These are phyloP conservation scores for Chaetophractus vellerosus DNA, from an alignment of 2,797 vertebrate species.

Conservation along the genomic window DNA sequence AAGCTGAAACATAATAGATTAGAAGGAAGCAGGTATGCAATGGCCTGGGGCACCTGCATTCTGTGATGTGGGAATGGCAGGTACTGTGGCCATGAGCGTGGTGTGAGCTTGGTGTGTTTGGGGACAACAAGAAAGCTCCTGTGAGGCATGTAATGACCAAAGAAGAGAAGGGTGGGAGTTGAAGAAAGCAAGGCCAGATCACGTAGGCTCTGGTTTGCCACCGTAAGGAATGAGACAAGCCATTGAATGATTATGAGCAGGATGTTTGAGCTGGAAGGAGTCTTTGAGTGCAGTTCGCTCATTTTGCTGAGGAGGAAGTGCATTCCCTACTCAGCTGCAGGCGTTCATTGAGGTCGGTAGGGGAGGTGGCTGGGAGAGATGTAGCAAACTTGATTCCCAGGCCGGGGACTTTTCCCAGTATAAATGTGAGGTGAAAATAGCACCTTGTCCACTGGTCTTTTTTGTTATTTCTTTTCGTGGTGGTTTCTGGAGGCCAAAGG, in stretches of 20 bases:
- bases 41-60: neutral
- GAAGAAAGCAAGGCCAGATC: neutral
- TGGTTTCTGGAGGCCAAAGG: slow-evolving; percentile 35
- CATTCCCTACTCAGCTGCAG: neutral
- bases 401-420: slow-evolving; percentile 24
- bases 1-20: neutral
- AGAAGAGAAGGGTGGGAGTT: neutral
- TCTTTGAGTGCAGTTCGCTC: neutral
- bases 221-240: neutral
- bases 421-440: slow-evolving; percentile 11
- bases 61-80: neutral
- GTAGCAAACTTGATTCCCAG: neutral
- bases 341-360: neutral
- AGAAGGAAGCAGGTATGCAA: neutral
- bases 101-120: neutral
- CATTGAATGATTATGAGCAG: neutral
- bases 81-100: neutral
- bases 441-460: neutral
- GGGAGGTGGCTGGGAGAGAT: neutral
- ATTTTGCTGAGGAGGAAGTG: neutral
- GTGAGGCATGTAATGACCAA: neutral
- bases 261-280: neutral
- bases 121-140: neutral
- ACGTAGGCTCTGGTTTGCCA: neutral
- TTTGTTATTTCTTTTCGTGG: slow-evolving; percentile 26